Evolutionary conservation across 1,140 invertebrate genomes (phyloP).

Genomic region (Epicauta chinensis): DNA sequence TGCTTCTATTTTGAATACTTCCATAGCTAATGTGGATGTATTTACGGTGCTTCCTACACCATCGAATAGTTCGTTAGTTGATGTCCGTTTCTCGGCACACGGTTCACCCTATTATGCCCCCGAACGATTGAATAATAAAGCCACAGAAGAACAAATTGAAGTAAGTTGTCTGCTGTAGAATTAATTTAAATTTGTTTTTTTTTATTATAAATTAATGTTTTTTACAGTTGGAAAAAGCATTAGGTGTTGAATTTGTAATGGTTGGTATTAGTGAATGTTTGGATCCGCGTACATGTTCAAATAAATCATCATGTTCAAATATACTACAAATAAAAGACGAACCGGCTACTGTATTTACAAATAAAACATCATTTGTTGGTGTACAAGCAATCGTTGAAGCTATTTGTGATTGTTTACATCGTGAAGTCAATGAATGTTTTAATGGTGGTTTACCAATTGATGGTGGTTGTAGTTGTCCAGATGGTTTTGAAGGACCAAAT

Average conservation of each 20-base stretch:
- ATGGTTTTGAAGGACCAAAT: constrained; percentile 59
- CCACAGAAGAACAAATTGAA: constrained; percentile 47
- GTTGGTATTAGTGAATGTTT: constrained; percentile 85
- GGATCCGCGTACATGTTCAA: constrained; percentile 55
- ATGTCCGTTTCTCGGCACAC: constrained; percentile 86
- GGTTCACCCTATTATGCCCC: constrained; percentile 84
- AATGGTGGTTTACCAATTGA: constrained; percentile 55
- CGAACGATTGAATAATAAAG: constrained; percentile 76
- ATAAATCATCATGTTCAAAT: constrained; percentile 68
- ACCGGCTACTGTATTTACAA: constrained; percentile 79
- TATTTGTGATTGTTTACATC: constrained; percentile 58
- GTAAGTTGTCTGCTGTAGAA: constrained; percentile 44
- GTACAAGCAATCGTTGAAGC: constrained; percentile 73
- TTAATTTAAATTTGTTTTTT: constrained; percentile 19
- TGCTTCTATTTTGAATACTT: constrained; percentile 67
- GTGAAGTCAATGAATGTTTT: constrained; percentile 50
- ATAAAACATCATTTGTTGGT: constrained; percentile 83
- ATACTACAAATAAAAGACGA: constrained; percentile 60
- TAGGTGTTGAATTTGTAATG: constrained; percentile 70
- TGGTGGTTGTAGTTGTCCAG: constrained; percentile 52
- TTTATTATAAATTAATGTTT: no score
- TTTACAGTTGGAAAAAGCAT: constrained; percentile 62
- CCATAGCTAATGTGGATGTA: constrained; percentile 79
- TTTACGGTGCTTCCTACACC: constrained; percentile 78
- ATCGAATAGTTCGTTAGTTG: constrained; percentile 54